These are phyloP conservation scores for Creontiades dilutus DNA, from an alignment of 2,888 invertebrate genomes.

Conservation along the genomic window DNA sequence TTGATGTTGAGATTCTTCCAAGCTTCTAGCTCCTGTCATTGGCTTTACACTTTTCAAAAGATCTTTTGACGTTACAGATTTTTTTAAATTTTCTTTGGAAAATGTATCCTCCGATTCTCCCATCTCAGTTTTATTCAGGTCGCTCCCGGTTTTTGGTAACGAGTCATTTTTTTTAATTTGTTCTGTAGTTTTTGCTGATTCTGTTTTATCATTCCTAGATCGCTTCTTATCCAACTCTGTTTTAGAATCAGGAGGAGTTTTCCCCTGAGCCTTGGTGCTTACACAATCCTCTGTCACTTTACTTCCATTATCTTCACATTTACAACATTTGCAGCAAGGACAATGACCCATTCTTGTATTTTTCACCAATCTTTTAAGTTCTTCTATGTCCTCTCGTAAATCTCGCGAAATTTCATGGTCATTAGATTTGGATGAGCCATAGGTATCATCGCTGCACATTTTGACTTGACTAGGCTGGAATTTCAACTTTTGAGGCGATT, in stretches of 20 bases:
- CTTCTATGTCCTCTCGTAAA: constrained; percentile 25
- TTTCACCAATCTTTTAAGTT: constrained; percentile 21
- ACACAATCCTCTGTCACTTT: not conserved
- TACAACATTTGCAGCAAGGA: constrained; percentile 59
- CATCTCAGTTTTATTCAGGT: too few species aligned
- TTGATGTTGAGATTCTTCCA: too few species aligned
- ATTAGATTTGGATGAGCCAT: not conserved
- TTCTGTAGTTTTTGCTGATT: not conserved
- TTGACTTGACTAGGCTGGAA: not conserved
- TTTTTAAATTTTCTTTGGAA: too few species aligned
- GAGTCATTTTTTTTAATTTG: not conserved
- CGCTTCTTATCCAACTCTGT: not conserved
- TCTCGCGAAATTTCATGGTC: not conserved
- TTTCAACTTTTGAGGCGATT: not conserved
- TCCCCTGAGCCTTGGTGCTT: not conserved
- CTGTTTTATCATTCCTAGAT: not conserved
- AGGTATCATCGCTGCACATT: not conserved
- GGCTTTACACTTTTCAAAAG: too few species aligned
- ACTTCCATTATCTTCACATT: not conserved
- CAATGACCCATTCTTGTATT: constrained; percentile 45
- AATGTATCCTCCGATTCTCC: too few species aligned
- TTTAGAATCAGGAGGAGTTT: too few species aligned
- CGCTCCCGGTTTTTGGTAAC: too few species aligned
- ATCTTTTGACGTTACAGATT: too few species aligned
- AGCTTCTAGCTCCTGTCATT: too few species aligned